Conservation (phyloP, 2,888 invertebrate species). For the Physocephala rufipes region DNA sequence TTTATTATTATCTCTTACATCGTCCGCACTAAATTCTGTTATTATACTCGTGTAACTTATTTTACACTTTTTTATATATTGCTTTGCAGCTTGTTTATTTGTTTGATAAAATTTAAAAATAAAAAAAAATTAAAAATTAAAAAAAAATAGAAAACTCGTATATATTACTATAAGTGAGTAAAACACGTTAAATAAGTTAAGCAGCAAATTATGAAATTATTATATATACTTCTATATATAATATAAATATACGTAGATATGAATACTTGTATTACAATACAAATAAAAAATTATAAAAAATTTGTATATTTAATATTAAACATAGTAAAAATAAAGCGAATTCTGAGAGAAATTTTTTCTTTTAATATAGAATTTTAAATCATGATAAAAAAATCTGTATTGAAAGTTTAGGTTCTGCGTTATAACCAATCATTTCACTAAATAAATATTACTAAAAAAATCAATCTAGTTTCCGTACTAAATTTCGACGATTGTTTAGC, state of each 20-base stretch:
- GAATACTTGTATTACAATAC: constrained; percentile 59
- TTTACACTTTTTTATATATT: constrained; percentile 19
- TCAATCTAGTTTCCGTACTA: too few species aligned
- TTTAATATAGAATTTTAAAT: too few species aligned
- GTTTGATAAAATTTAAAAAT: constrained; percentile 36
- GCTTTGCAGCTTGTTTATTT: constrained; percentile 34
- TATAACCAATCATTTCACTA: too few species aligned
- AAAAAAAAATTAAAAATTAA: constrained; percentile 34
- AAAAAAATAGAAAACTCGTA: constrained; percentile 36
- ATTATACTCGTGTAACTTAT: constrained; percentile 35
- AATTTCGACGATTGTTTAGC: too few species aligned
- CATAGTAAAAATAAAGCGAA: constrained; percentile 57
- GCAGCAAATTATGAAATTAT: constrained; percentile 43
- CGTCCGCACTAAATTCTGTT: background rate
- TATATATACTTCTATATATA: constrained; percentile 44
- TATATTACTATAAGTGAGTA: constrained; percentile 50
- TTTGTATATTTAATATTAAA: constrained; percentile 62
- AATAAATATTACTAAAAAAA: too few species aligned
- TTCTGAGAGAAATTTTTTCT: constrained; percentile 48
- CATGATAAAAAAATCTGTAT: too few species aligned
- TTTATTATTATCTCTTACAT: background rate
- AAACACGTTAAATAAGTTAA: constrained; percentile 55
- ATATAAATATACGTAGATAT: constrained; percentile 48
- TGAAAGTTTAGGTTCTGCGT: too few species aligned
- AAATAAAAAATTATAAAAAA: constrained; percentile 51